A percentile compares a stretch with the other conserved stretches of the same genome.
Evolutionary conservation across 2,888 invertebrate genomes (phyloP).

Genomic region (Limnephilus auricula): DNA sequence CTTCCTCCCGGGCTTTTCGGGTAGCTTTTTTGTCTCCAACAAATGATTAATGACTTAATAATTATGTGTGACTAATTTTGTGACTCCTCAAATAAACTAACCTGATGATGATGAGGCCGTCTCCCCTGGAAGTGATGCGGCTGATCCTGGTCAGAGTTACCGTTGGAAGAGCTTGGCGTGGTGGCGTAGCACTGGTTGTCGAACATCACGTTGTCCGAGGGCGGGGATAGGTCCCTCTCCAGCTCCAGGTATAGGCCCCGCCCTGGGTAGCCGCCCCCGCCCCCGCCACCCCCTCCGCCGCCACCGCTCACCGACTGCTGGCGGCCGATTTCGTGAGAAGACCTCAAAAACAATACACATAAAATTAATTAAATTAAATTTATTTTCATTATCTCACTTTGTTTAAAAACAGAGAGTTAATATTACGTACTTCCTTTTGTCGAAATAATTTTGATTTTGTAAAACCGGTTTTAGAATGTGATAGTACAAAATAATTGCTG

Average conservation of each 20-base stretch:
- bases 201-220: constrained; percentile 95
- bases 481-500: too few relatives aligned
- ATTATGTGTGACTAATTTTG: not conserved
- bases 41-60: too few relatives aligned
- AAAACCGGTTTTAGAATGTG: too few relatives aligned
- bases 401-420: not conserved
- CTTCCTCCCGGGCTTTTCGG: too few relatives aligned
- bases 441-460: too few relatives aligned
- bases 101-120: constrained; percentile 70
- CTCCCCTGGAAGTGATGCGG: constrained; percentile 81
- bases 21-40: too few relatives aligned
- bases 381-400: not conserved
- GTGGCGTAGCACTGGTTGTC: constrained; percentile 97
- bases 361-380: constrained; percentile 47
- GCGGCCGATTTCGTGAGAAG: constrained; percentile 84
- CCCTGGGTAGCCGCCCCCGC: constrained; percentile 80
- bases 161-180: constrained; percentile 95
- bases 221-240: constrained; percentile 88
- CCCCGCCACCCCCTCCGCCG: constrained; percentile 84
- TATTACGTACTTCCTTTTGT: too few relatives aligned
- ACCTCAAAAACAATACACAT: constrained; percentile 73
- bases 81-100: not conserved
- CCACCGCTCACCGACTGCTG: constrained; percentile 73
- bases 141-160: constrained; percentile 92
- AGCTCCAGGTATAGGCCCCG: constrained; percentile 88